phyloP scores from a whole-genome alignment of 2,113 vertebrate genomes.

The Calidris pugnax region DNA sequence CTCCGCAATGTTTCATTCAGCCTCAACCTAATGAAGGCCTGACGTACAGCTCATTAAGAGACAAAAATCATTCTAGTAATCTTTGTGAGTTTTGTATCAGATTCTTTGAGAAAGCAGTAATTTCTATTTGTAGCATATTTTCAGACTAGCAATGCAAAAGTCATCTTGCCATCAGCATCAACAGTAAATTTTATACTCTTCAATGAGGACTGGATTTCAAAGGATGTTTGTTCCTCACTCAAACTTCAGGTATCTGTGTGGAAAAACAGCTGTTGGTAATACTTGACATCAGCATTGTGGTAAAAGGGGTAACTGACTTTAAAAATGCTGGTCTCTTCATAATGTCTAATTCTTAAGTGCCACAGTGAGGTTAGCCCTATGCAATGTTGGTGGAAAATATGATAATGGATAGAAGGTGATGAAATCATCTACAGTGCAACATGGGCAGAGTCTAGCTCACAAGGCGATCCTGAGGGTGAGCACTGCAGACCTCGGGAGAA shows the following conservation, averaged over 20 bases:
- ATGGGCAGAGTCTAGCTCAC: background rate
- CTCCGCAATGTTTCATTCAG: background rate
- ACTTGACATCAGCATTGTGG: rapidly evolving
- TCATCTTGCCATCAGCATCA: background rate
- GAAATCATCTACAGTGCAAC: rapidly evolving
- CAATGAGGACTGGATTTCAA: background rate
- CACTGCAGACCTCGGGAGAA: background rate
- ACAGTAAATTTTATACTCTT: background rate
- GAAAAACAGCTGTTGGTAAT: background rate
- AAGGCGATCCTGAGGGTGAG: too few species aligned
- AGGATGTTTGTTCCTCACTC: background rate
- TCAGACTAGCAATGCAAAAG: background rate
- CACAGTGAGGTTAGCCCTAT: rapidly evolving
- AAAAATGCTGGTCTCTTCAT: background rate
- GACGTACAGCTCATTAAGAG: background rate
- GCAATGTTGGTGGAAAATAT: background rate
- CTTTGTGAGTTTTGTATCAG: background rate
- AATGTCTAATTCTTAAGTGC: background rate
- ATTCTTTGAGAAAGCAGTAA: background rate
- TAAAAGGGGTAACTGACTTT: background rate
- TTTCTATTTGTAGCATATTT: background rate
- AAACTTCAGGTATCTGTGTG: background rate
- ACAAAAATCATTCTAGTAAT: background rate
- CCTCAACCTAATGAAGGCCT: background rate
- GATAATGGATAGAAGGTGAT: background rate